Evolutionary conservation across 2,113 vertebrate genomes (phyloP), one percentile per base, ranked within the genome.

Genomic region (Oreochromis niloticus): DNA sequence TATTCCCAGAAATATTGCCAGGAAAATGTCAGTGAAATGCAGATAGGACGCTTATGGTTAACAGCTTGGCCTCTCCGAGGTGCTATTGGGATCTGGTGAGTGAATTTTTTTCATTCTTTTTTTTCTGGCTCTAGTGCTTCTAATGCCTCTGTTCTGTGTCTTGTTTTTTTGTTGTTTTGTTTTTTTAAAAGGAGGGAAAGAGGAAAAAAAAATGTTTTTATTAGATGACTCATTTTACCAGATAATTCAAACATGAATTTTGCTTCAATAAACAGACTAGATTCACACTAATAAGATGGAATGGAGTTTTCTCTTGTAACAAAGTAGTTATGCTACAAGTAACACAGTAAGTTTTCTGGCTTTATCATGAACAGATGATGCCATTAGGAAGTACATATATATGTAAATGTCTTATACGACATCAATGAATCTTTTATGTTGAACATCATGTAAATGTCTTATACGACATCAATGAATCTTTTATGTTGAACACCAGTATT

Each of bases 1-100:
- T 68, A 79, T 89, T 91, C 12, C 16, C 6, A 55, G 54, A 91
- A 85, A 79, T 83, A 86, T 41, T 87, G 88, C 88, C 86, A 93
- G 87, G 78, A 90, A 93, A 92, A 85, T 89, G 88, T 93, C 88
- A 85, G 71, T n/a, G 57, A 91, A 52, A 71, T 83, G 73, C 66
- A 75, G 71, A 90, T 85, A 84, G 80, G 59, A 79, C 36, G 56
- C 56, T 56, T 71, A 83, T 92, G 80, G 85, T 89, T 41, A 81
- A 85, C 63, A 85, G 52, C 79, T 34, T 6, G 7, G 80, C 43
- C 79, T 43, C 56, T 71, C 12, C 41, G 22, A 41, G 73, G 36
- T 80, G 82, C 32, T 81, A 81, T 83, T 48, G 32, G 73, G 71
- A 85, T 27, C 68, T 73, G 46, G 55, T 79, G 30, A 83, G 14